phyloP scores from a whole-genome alignment of 2,888 invertebrate genomes.

The Pheosia gnoma region DNA sequence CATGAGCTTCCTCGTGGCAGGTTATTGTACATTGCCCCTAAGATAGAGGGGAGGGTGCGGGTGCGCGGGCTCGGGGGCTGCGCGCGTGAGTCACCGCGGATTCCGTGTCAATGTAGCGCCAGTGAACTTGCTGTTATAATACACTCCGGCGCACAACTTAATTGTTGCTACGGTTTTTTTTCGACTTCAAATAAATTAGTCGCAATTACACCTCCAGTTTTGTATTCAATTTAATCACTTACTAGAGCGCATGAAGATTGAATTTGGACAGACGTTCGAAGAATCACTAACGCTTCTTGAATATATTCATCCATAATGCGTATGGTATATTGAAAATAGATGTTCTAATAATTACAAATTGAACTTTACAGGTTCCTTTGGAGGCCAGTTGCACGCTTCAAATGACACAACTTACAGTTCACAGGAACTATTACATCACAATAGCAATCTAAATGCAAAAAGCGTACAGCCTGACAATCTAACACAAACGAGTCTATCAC shows the following conservation, averaged over 20 bases:
- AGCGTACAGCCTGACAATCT: conserved; percentile 37
- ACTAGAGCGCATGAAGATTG: conserved; percentile 27
- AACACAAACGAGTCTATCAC: conserved; percentile 50
- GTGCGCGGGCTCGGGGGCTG: conserved; percentile 10
- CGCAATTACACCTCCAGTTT: conserved; percentile 46
- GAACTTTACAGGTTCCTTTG: conserved; percentile 19
- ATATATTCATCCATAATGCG: conserved; percentile 3
- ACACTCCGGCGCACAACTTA: conserved; percentile 63
- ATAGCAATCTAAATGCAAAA: conserved; percentile 44
- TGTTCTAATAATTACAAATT: background rate
- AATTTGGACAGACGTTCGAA: conserved; percentile 16
- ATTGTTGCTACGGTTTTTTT: conserved; percentile 65
- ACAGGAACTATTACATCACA: conserved; percentile 46
- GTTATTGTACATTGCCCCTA: conserved; percentile 38
- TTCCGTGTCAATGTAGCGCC: conserved; percentile 43
- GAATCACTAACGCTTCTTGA: conserved; percentile 11
- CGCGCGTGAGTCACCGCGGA: conserved; percentile 34
- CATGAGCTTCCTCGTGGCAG: conserved; percentile 27
- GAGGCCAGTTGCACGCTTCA: conserved; percentile 16
- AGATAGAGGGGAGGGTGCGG: conserved; percentile 26
- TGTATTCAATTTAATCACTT: conserved; percentile 40
- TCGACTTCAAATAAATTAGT: conserved; percentile 53
- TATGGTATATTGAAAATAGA: background rate
- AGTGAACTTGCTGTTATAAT: conserved; percentile 59
- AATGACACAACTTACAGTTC: conserved; percentile 26